Evolutionary conservation across 2,797 vertebrate genomes (phyloP).

Genomic region (Buphagus erythrorhynchus): DNA sequence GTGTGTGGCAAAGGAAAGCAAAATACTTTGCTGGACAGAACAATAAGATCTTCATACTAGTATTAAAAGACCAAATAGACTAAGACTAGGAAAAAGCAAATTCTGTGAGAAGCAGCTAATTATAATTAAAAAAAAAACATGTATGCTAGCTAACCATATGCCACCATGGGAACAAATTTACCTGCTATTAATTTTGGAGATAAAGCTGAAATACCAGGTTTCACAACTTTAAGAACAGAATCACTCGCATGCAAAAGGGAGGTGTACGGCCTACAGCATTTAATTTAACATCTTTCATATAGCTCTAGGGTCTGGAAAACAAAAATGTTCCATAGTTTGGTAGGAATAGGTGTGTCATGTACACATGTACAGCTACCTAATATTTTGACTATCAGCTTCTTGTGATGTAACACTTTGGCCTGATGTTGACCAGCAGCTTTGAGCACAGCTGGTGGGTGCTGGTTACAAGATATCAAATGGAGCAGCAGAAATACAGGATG

Average conservation of each 20-base stretch:
- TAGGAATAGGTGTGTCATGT: neutral
- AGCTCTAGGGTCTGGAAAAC: neutral
- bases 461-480: neutral
- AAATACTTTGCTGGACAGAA: neutral
- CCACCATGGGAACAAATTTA: constrained; percentile 2
- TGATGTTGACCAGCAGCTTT: neutral
- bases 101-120: neutral
- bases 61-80: neutral
- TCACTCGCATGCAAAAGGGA: neutral
- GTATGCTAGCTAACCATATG: constrained; percentile 16
- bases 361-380: neutral
- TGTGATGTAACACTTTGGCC: neutral
- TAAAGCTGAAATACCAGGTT: constrained; percentile 15
- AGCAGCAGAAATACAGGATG: neutral
- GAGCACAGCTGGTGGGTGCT: neutral
- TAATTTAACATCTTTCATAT: neutral
- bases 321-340: neutral
- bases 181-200: constrained; percentile 28
- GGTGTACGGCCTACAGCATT: accelerated
- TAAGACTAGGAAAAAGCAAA: neutral
- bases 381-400: neutral
- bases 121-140: neutral
- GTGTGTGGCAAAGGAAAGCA: neutral
- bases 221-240: neutral
- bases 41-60: neutral